Evolutionary conservation across 2,113 vertebrate species (phyloP).

Genomic region (Campylorhamphus procurvoides): DNA sequence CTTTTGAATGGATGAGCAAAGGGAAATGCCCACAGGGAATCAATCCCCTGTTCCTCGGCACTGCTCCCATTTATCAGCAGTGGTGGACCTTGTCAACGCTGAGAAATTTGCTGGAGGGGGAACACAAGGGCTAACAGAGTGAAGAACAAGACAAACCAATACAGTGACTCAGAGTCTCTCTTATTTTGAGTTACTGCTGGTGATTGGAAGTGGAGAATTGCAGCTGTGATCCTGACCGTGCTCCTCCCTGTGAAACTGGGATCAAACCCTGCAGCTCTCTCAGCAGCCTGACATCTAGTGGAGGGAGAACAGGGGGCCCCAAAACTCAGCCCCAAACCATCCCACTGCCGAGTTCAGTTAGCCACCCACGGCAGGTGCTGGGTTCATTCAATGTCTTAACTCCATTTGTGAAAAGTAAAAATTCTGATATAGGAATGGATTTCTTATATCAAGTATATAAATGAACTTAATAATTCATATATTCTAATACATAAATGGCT

Average conservation of each 20-base stretch:
- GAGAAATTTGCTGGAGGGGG: conserved; percentile 6
- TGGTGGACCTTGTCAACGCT: background rate
- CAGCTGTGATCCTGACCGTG: background rate
- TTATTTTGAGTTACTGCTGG: background rate
- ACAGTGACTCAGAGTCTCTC: background rate
- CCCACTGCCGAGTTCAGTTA: background rate
- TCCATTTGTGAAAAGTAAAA: background rate
- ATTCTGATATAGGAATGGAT: no score
- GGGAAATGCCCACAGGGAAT: background rate
- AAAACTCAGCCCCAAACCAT: background rate
- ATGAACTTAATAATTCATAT: no score
- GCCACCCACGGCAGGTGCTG: background rate
- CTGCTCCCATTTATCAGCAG: background rate
- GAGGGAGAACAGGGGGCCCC: background rate
- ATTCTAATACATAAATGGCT: no score
- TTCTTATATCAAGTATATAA: no score
- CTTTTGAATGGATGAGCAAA: background rate
- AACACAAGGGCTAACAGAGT: background rate
- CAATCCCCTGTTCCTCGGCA: background rate
- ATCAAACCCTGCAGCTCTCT: background rate
- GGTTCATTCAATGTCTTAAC: background rate
- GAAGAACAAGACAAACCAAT: background rate
- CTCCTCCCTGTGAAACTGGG: background rate
- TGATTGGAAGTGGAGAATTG: background rate
- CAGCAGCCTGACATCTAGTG: conserved; percentile 68